Base-by-base conservation (phyloP, 2,113 vertebrate genomes). In the Proterorhinus semilunaris region DNA sequence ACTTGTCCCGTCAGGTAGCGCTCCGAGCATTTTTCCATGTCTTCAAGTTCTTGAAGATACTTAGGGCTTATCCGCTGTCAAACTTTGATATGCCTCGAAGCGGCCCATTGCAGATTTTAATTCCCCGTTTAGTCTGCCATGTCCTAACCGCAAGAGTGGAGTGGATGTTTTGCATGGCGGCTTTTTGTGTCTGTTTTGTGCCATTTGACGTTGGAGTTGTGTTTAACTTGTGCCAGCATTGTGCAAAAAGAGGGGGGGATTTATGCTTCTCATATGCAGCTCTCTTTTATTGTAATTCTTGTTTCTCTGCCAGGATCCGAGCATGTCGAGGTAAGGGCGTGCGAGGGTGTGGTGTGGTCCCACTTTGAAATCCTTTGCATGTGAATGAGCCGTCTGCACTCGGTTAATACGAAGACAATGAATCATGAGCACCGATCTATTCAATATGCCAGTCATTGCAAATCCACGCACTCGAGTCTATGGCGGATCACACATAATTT, bases 221-320 rank as follows among this genome's bases (percentile, higher is more conserved):
- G 54, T 75, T 58, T 47, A 67, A 62, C 47, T 75, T 21, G 43
- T 80, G 51, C 75, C 50, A 81, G 80, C 80, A 83, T 78, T 71
- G 53, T 62, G 80, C 65, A 74, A 71, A 77, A 80, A 69, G 6
- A 47, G 46, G 46, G 46, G 46, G 65, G 69, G 76, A 73, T 80
- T 76, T 81, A 42, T 80, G 68, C 64, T n/a, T 77, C 66, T 78
- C 79, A 66, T 73, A 61, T 70, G 75, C 72, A 12, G 72, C 83
- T 80, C 55, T 36, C 79, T 65, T 90, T 78, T 87, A 73, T 87
- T 89, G 68, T 87, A 84, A 90, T 86, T 83, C 88, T 74, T 90
- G 74, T 88, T 81, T 84, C 61, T 87, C 77, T 90, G 79, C 74
- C 90, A 93, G 91, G 89, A 78, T 72, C 85, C 52, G 89, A 91